Percentiles rank a stretch among this genome's conserved stretches.
phyloP scores from a whole-genome alignment of 2,113 vertebrate genomes.

The Zootoca vivipara region DNA sequence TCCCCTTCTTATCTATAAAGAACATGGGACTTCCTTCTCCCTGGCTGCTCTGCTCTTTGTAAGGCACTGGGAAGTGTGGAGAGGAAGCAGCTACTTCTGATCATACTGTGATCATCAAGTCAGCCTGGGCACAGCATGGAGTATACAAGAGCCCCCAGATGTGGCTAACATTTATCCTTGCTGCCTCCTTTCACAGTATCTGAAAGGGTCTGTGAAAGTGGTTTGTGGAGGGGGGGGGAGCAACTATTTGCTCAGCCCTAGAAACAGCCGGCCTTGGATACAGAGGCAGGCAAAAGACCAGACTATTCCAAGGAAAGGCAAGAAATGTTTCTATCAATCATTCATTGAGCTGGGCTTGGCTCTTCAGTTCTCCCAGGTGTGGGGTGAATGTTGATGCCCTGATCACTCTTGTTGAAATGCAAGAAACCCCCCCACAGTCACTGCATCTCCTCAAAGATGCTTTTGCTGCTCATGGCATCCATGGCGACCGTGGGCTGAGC shows the following conservation, averaged over 20 bases:
- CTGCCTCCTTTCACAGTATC: not conserved
- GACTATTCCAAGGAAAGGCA: not conserved
- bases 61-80: no score
- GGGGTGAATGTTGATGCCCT: not conserved
- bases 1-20: no score
- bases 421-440: not conserved
- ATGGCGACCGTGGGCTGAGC: not conserved
- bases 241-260: not conserved
- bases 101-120: no score
- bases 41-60: no score
- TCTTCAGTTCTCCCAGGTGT: not conserved
- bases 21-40: no score
- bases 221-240: not conserved
- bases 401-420: not conserved
- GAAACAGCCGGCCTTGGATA: not conserved
- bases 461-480: not conserved
- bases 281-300: not conserved
- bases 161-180: not conserved
- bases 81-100: no score
- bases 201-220: not conserved
- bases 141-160: no score
- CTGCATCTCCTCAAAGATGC: not conserved
- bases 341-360: not conserved
- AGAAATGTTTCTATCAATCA: not conserved
- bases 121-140: no score